These are phyloP conservation scores for Drosophila fuyamai DNA, from an alignment of 1,140 invertebrate genomes.

Conservation along the genomic window DNA sequence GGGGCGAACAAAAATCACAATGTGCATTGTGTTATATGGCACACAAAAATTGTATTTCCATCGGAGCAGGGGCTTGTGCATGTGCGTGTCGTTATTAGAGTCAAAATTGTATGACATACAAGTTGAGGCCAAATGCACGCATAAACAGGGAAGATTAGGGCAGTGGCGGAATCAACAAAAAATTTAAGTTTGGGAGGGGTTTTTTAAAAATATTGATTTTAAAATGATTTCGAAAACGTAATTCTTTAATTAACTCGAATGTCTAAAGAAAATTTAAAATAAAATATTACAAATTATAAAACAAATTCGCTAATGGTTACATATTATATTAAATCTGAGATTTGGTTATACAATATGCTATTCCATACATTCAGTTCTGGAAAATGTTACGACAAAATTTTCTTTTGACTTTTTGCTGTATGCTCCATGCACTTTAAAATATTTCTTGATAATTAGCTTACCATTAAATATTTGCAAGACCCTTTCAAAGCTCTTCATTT, in stretches of 20 bases:
- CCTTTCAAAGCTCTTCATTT: not conserved
- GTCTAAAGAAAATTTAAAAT: not conserved
- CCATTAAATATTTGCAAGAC: too few relatives aligned
- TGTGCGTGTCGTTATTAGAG: conserved; percentile 59
- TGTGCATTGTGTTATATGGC: conserved; percentile 62
- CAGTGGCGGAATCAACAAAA: not conserved
- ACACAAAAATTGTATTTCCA: conserved; percentile 52
- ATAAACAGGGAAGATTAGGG: conserved; percentile 30
- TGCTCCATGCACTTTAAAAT: too few relatives aligned
- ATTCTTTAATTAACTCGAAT: too few relatives aligned
- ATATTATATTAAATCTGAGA: too few relatives aligned
- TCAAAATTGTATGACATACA: conserved; percentile 65
- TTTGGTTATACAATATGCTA: too few relatives aligned
- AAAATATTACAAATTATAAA: not conserved
- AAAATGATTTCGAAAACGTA: too few relatives aligned
- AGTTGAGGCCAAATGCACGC: conserved; percentile 71
- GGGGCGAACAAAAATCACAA: conserved; percentile 39
- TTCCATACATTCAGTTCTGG: too few relatives aligned
- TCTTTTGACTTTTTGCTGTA: too few relatives aligned
- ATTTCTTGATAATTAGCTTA: not conserved
- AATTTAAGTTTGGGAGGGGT: too few relatives aligned
- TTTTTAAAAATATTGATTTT: too few relatives aligned
- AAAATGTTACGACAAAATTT: too few relatives aligned
- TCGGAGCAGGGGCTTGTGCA: conserved; percentile 30
- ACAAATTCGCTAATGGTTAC: too few relatives aligned